Conservation (phyloP, 2,888 invertebrate species). For the Pyralis farinalis region DNA sequence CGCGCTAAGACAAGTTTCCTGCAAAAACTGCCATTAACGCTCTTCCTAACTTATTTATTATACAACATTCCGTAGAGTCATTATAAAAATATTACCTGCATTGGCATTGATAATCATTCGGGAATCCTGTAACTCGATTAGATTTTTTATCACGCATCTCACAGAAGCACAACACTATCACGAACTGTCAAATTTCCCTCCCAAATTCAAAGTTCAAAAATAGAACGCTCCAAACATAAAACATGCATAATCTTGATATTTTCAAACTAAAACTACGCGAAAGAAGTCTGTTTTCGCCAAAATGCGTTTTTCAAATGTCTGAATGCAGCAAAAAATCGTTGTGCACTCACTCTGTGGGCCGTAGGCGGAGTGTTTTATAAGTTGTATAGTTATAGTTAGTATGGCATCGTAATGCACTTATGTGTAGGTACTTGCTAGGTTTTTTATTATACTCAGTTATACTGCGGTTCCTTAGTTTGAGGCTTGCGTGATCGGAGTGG, state of each 20-base stretch:
- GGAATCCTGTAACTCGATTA: constrained; percentile 11
- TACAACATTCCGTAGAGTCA: neutral
- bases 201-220: constrained; percentile 16
- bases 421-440: constrained; percentile 74
- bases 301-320: constrained; percentile 79
- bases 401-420: constrained; percentile 75
- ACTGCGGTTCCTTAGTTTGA: constrained; percentile 71
- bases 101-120: neutral
- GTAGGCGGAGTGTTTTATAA: constrained; percentile 69
- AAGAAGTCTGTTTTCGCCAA: constrained; percentile 75
- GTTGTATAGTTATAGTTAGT: constrained; percentile 63
- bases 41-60: neutral
- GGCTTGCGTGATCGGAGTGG: constrained; percentile 35
- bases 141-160: constrained; percentile 11
- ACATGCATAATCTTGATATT: constrained; percentile 12
- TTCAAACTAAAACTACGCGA: constrained; percentile 35
- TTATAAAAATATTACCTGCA: neutral
- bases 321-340: constrained; percentile 70
- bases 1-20: neutral
- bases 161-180: neutral
- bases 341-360: constrained; percentile 55
- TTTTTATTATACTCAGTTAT: constrained; percentile 78
- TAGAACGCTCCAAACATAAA: constrained; percentile 20
- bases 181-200: neutral
- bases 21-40: neutral